Conservation (phyloP, 2,113 vertebrate species). For the Nycticorax nycticorax region DNA sequence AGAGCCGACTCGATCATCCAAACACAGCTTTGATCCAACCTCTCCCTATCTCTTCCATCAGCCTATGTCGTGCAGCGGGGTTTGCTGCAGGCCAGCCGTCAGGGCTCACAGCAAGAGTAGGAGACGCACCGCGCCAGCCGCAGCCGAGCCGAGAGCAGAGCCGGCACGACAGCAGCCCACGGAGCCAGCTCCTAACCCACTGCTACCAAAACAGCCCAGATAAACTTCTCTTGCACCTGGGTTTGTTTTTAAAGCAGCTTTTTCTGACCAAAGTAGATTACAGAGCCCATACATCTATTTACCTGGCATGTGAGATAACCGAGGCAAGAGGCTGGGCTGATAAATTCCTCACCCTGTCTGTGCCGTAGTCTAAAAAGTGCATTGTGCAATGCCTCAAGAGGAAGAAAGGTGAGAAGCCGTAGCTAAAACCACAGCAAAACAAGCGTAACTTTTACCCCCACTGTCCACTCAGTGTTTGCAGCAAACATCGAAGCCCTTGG, state of each 20-base stretch:
- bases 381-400: not conserved
- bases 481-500: not conserved
- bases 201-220: not conserved
- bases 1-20: not conserved
- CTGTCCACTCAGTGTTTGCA: not conserved
- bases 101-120: not conserved
- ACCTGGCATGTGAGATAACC: not conserved
- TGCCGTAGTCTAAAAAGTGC: not conserved
- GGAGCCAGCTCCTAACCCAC: not conserved
- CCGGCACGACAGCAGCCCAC: fast-evolving
- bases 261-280: not conserved
- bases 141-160: not conserved
- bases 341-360: not conserved
- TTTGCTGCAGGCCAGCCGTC: not conserved
- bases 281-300: not conserved
- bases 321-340: not conserved
- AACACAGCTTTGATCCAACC: not conserved
- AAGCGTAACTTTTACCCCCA: not conserved
- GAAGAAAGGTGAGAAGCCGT: not conserved
- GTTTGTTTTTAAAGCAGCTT: not conserved
- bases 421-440: not conserved
- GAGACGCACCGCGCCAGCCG: not conserved
- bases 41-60: not conserved
- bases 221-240: not conserved
- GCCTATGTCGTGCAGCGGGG: not conserved